Conservation (phyloP, 2,113 vertebrate genomes). For the Todiramphus saurophagus region DNA sequence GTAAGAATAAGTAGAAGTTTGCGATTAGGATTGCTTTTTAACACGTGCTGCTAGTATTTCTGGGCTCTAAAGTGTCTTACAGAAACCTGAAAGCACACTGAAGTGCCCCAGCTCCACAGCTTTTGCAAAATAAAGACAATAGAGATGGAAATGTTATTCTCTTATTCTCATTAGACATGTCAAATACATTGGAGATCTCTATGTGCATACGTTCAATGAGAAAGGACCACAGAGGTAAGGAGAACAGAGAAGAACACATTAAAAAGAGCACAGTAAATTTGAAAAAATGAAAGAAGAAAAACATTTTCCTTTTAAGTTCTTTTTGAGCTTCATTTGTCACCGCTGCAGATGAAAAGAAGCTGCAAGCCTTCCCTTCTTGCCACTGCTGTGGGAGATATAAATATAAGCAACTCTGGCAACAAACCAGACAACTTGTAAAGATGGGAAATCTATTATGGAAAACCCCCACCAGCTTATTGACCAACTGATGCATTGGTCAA, state of each 20-base stretch:
- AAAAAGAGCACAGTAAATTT: not conserved
- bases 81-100: not conserved
- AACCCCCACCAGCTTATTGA: not conserved
- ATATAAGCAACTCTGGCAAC: not conserved
- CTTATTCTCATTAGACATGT: not conserved
- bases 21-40: not conserved
- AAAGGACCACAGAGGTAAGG: not conserved
- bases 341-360: not conserved
- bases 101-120: not conserved
- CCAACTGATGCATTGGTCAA: not conserved
- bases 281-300: not conserved
- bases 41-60: not conserved
- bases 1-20: not conserved
- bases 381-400: not conserved
- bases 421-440: not conserved
- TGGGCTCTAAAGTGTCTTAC: not conserved
- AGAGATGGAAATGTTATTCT: not conserved
- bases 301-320: not conserved
- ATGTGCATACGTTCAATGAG: not conserved
- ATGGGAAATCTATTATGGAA: not conserved
- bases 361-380: not conserved
- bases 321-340: not conserved
- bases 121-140: not conserved
- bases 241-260: not conserved
- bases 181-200: not conserved